These are phyloP conservation scores for Melanerpes formicivorus DNA, from an alignment of 2,113 vertebrate species.

Conservation along the genomic window DNA sequence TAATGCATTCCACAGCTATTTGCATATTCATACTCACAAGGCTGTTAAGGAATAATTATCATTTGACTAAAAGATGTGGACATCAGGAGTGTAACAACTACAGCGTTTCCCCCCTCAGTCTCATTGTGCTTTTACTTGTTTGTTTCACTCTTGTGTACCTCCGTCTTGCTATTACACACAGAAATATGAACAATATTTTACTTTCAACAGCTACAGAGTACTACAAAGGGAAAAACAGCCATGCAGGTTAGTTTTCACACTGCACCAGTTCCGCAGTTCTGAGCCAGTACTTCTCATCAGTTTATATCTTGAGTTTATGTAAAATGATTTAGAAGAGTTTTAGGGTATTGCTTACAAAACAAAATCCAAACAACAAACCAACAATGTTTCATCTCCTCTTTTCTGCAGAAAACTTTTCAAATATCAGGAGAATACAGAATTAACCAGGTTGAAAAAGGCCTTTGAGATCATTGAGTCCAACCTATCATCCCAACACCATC, in stretches of 20 bases:
- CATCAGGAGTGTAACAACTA: slow-evolving; percentile 14
- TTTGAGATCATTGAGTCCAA: too few species aligned
- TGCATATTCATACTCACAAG: slow-evolving; percentile 59
- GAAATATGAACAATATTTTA: background rate
- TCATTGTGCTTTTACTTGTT: background rate
- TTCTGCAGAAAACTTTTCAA: background rate
- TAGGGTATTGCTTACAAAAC: background rate
- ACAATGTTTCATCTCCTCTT: background rate
- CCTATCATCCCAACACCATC: too few species aligned
- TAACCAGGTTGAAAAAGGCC: too few species aligned
- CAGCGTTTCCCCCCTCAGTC: background rate
- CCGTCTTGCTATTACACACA: background rate
- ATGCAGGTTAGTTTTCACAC: background rate
- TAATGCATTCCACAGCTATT: slow-evolving; percentile 59
- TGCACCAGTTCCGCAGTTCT: background rate
- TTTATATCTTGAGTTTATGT: background rate
- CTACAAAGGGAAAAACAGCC: background rate
- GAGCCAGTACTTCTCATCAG: background rate
- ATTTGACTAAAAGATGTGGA: slow-evolving; percentile 25
- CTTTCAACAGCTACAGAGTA: background rate
- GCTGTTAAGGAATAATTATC: slow-evolving; percentile 57
- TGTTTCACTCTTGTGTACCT: background rate
- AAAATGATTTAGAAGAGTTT: background rate
- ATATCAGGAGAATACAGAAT: background rate
- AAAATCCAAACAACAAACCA: too few species aligned